These are phyloP conservation scores for Chalcis sispes DNA, from an alignment of 2,888 invertebrate genomes.

Conservation along the genomic window DNA sequence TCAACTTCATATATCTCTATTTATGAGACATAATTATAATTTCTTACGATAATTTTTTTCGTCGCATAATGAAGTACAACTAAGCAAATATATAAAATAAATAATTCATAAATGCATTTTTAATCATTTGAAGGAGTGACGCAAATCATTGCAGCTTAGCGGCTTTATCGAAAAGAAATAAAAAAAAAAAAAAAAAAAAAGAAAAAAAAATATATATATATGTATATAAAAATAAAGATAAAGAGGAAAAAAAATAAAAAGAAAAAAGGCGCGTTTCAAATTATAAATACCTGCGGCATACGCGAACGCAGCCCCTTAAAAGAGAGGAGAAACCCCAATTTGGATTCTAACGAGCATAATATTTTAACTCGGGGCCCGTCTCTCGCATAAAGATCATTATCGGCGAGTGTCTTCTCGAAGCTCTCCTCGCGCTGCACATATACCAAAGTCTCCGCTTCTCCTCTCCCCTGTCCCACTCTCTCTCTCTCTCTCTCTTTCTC, in stretches of 20 bases:
- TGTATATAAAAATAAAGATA: slow-evolving; percentile 3
- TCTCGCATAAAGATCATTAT: slow-evolving; percentile 68
- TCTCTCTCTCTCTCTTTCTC: slow-evolving; percentile 20
- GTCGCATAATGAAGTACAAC: too few relatives aligned
- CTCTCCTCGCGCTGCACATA: slow-evolving; percentile 35
- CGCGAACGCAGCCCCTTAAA: slow-evolving; percentile 61
- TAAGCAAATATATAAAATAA: too few relatives aligned
- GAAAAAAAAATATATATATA: too few relatives aligned
- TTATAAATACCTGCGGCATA: slow-evolving; percentile 66
- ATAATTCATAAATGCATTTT: too few relatives aligned
- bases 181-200: slow-evolving; percentile 38
- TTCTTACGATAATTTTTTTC: too few relatives aligned
- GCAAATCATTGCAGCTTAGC: slow-evolving; percentile 40
- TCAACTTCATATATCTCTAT: too few relatives aligned
- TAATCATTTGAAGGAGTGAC: slow-evolving; percentile 2
- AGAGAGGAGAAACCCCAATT: slow-evolving; percentile 68
- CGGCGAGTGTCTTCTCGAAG: slow-evolving; percentile 55
- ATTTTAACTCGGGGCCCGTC: slow-evolving; percentile 67
- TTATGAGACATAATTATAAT: too few relatives aligned
- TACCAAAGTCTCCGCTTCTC: slow-evolving; percentile 29
- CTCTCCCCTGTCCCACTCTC: slow-evolving; percentile 40
- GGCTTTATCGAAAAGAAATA: slow-evolving; percentile 59
- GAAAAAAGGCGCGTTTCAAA: slow-evolving; percentile 64
- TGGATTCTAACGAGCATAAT: slow-evolving; percentile 73
- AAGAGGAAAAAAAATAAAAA: slow-evolving; percentile 8